A percentile compares a stretch with the other conserved stretches of the same genome.
Conservation (phyloP, 2,797 vertebrate genomes). For the Holocentrus rufus region DNA sequence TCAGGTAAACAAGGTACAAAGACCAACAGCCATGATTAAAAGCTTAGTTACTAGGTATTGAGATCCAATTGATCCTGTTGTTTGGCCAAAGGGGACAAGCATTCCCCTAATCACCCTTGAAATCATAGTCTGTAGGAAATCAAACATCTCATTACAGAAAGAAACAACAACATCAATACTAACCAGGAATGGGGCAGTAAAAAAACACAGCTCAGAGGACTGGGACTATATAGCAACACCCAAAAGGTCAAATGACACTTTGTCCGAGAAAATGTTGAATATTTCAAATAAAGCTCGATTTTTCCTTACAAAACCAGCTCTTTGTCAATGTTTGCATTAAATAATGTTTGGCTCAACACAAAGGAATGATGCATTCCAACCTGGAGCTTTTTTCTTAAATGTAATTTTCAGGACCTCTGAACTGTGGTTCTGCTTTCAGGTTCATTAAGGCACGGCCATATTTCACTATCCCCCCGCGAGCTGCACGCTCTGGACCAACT, state of each 20-base stretch:
- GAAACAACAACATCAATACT: constrained; percentile 40
- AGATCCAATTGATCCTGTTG: constrained; percentile 46
- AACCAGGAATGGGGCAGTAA: neutral
- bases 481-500: constrained; percentile 39
- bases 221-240: neutral
- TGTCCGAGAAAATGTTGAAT: constrained; percentile 8
- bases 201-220: neutral
- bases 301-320: neutral
- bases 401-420: constrained; percentile 58
- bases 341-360: constrained; percentile 23
- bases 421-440: constrained; percentile 47
- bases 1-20: constrained; percentile 33
- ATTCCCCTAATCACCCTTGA: constrained; percentile 28
- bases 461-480: constrained; percentile 50
- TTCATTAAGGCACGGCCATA: constrained; percentile 67
- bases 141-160: constrained; percentile 46
- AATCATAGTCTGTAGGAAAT: constrained; percentile 51
- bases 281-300: constrained; percentile 27
- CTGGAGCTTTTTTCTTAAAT: constrained; percentile 24
- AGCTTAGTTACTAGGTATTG: constrained; percentile 44
- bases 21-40: constrained; percentile 60
- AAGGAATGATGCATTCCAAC: constrained; percentile 29
- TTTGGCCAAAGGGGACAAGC: constrained; percentile 1
- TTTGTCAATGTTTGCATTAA: constrained; percentile 27
- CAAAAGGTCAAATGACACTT: constrained; percentile 4